phyloP scores from a whole-genome alignment of 2,113 vertebrate genomes.

The Phrynosoma platyrhinos region DNA sequence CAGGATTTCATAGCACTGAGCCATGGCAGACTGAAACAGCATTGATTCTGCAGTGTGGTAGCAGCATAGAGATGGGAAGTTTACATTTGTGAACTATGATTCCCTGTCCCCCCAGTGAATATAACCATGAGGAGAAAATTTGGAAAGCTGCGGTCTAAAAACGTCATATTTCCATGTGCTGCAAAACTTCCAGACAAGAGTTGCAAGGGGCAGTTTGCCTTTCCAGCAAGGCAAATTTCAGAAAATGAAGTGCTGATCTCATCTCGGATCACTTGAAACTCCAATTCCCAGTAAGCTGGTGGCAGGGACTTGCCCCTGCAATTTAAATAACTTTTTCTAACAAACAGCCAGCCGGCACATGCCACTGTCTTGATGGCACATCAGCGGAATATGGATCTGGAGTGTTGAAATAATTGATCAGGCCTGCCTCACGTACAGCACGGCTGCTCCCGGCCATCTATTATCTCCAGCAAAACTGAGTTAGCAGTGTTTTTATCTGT shows the following conservation, averaged over 20 bases:
- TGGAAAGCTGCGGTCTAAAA: too few relatives aligned
- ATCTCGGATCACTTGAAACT: neutral
- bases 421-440: slow-evolving; percentile 51
- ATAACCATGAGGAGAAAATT: too few relatives aligned
- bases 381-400: neutral
- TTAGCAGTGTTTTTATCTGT: slow-evolving; percentile 73
- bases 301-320: fast-evolving
- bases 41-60: too few relatives aligned
- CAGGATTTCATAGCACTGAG: too few relatives aligned
- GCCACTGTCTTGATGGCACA: fast-evolving
- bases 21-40: too few relatives aligned
- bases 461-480: slow-evolving; percentile 66
- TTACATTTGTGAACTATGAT: too few relatives aligned
- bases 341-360: neutral
- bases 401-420: slow-evolving; percentile 53
- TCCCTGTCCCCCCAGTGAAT: too few relatives aligned
- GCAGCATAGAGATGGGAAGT: too few relatives aligned
- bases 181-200: neutral
- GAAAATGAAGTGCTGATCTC: neutral
- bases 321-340: neutral
- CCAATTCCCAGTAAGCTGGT: neutral
- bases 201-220: fast-evolving
- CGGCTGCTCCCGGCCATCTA: slow-evolving; percentile 50
- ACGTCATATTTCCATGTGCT: too few relatives aligned
- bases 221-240: neutral